Evolutionary conservation across 1,140 invertebrate genomes (phyloP), one percentile per base, ranked within the genome.

Genomic region (Battus philenor): DNA sequence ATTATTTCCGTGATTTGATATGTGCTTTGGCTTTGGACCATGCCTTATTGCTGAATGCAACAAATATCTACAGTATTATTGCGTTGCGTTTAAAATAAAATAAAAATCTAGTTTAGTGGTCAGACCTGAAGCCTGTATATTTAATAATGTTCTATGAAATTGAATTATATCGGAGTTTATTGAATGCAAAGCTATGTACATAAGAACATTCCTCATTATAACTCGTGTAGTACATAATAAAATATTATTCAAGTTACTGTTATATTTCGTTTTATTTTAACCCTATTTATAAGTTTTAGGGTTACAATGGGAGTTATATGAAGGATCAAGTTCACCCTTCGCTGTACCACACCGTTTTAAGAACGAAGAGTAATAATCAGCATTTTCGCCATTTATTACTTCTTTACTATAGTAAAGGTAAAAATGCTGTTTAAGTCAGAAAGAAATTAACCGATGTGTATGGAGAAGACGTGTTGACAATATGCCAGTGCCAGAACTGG

Each of bases 161-260:
- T 47, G 10, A 62, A 63, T 65, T 65, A 75, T 71, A 78, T 75
- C 64, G 67, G 68, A 66, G 59, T 72, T 58, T 49, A 47, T 60
- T 39, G 51, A 55, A 70, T 60, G 64, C 49, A 75, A 69, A 65
- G 60, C 69, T 79, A 79, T 81, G 77, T 84, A 81, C 74, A 81
- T 81, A 81, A 78, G 66, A 75, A 84, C 80, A 81, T 84, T 84
- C 77, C 77, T 84, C 77, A 80, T 73, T 75, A 67, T 71, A 77
- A 84, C 64, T 77, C 72, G 72, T 72, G 80, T 84, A 84, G 80
- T 84, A 80, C 70, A 84, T 84, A 84, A 81, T 81, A 84, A 72
- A 78, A 78, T 84, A 82, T 84, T 81, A 84, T 84, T 81, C 71
- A 79, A 84, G 80, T 84, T 84, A 84, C 78, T 82, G 80, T 84